Percentiles rank a stretch among this genome's conserved stretches.
Conservation (phyloP, 2,113 vertebrate genomes). For the Heterocephalus glaber region DNA sequence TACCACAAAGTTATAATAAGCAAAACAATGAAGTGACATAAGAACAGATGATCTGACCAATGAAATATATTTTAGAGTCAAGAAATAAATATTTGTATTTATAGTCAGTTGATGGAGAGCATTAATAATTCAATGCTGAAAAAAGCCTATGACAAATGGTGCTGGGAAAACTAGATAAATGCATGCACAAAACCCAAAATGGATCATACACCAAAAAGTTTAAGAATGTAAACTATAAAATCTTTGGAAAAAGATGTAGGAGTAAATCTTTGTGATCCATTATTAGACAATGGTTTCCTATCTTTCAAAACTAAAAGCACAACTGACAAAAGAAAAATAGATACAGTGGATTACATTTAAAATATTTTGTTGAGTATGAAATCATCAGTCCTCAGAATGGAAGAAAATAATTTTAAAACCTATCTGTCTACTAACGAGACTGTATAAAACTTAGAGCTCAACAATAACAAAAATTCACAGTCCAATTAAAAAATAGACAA, state of each 20-base stretch:
- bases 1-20: not conserved
- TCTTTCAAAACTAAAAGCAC: not conserved
- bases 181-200: not conserved
- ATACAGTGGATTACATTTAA: not conserved
- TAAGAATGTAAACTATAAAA: not conserved
- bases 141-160: not conserved
- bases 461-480: not conserved
- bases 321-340: not conserved
- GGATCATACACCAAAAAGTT: not conserved
- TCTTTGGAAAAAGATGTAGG: not conserved
- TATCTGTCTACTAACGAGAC: not conserved
- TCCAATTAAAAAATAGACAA: not conserved
- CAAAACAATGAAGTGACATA: not conserved
- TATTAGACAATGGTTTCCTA: not conserved
- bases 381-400: not conserved
- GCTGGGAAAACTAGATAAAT: not conserved
- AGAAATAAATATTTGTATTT: not conserved
- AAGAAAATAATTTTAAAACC: conserved; percentile 1
- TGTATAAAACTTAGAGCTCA: not conserved
- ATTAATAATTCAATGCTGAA: not conserved
- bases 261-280: not conserved
- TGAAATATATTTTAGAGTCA: not conserved
- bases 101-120: not conserved
- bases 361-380: not conserved
- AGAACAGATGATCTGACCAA: not conserved